These are phyloP conservation scores for Lateolabrax maculatus DNA, from an alignment of 2,797 vertebrate species.

Conservation along the genomic window DNA sequence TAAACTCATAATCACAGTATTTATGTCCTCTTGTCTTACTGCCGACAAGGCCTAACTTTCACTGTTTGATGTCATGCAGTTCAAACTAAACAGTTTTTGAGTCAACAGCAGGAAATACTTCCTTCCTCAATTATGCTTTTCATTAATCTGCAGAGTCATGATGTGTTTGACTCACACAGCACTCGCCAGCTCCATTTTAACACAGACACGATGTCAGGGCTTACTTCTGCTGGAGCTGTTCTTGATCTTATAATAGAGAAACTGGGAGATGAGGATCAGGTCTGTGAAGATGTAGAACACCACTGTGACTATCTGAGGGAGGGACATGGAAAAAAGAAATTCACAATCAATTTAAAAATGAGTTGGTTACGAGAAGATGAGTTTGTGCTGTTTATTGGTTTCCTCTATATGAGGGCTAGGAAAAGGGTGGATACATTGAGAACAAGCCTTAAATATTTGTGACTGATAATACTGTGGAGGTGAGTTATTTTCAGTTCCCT, in stretches of 20 bases:
- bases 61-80: neutral
- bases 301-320: conserved; percentile 77
- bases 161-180: neutral
- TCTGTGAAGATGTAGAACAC: conserved; percentile 83
- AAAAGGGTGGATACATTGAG: neutral
- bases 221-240: conserved; percentile 81
- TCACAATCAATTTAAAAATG: neutral
- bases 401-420: neutral
- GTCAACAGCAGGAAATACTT: neutral
- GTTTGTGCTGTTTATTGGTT: neutral
- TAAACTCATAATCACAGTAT: neutral
- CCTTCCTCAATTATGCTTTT: neutral
- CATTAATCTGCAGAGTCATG: neutral
- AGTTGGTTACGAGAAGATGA: neutral
- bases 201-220: conserved; percentile 5
- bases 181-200: neutral
- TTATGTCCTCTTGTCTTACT: neutral
- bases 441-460: neutral
- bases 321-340: neutral
- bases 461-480: neutral
- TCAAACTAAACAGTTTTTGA: neutral
- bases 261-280: conserved; percentile 81
- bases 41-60: neutral
- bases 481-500: neutral
- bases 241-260: conserved; percentile 84